These are phyloP conservation scores for Lucifuga dentata DNA, from an alignment of 2,113 vertebrate genomes.

Conservation along the genomic window DNA sequence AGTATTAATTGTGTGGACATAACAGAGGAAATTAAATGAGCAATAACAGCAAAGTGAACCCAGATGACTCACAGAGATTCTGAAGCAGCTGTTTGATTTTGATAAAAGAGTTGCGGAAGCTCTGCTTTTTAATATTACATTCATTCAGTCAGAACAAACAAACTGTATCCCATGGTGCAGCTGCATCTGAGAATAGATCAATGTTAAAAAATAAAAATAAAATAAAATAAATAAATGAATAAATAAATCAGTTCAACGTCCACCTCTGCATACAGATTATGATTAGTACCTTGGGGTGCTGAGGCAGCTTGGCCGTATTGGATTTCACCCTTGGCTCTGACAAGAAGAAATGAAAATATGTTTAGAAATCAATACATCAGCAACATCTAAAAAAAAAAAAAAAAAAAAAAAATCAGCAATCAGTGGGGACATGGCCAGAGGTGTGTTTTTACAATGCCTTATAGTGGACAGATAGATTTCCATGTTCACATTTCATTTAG, in stretches of 20 bases:
- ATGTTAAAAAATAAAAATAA: slow-evolving; percentile 41
- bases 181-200: slow-evolving; percentile 3
- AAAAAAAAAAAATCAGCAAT: too few species aligned
- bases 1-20: slow-evolving; percentile 11
- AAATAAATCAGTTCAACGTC: slow-evolving; percentile 14
- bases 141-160: slow-evolving; percentile 23
- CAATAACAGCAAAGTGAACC: background rate
- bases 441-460: too few species aligned
- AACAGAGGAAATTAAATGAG: slow-evolving; percentile 9
- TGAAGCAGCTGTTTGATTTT: background rate
- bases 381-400: too few species aligned
- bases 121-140: slow-evolving; percentile 1
- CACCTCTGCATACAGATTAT: slow-evolving; percentile 21
- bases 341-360: background rate
- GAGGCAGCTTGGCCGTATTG: slow-evolving; percentile 15
- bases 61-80: background rate
- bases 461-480: too few species aligned
- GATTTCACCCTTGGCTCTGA: slow-evolving; percentile 22
- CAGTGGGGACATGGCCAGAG: too few species aligned
- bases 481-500: too few species aligned
- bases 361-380: slow-evolving; percentile 20
- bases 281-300: slow-evolving; percentile 5
- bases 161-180: background rate
- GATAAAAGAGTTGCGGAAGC: background rate
- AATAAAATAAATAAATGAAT: too few species aligned